Base-by-base conservation (phyloP, 2,888 invertebrate species). In the Alviniconcha strummeri region DNA sequence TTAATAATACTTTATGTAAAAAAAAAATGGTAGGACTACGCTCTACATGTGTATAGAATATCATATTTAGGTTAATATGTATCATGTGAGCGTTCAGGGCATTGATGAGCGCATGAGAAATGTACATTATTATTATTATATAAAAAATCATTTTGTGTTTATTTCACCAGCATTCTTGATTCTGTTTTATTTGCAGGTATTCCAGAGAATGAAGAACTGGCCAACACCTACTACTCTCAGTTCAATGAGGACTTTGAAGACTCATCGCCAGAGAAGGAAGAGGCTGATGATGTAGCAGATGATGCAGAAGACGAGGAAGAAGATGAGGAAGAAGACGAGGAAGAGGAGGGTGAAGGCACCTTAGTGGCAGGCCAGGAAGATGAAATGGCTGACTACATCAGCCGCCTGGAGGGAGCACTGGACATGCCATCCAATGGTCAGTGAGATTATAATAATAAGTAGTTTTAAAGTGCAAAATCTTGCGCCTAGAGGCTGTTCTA, bases 221-320 rank as follows among this genome's bases (percentile, higher is more conserved):
- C 93, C 5, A 91, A 94, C 77, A 92, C 93, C 0, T 94, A 91
- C 85, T 94, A 94, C 87, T 91, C 91, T n/a, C 93, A 93, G 87
- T 93, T 90, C 88, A 89, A 90, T 78, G 89, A 88, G 9, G 90
- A 88, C 67, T 84, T 80, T 54, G 85, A 85, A 52, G 80, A 80
- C 5, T 9, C 69, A 1, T 69, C 67, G 0, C 55, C 67, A 15
- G 80, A 80, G 3, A 80, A 80, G 55, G 85, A 86, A 74, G 83
- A 86, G 19, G 76, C 57, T 3, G 83, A 87, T 80, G 36, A 36
- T 36, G 36, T 36, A 36, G 36, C 36, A 36, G 36, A 36, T 36
- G 88, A 89, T 60, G 86, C 17, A 5, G 77, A 19, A 17, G 81
- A 78, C 13, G 72, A 83, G 52, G 74, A 56, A 11, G 72, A 64